Percentiles rank a stretch among this genome's conserved stretches.
Conservation (phyloP, 2,797 vertebrate species). For the Lacerta agilis region DNA sequence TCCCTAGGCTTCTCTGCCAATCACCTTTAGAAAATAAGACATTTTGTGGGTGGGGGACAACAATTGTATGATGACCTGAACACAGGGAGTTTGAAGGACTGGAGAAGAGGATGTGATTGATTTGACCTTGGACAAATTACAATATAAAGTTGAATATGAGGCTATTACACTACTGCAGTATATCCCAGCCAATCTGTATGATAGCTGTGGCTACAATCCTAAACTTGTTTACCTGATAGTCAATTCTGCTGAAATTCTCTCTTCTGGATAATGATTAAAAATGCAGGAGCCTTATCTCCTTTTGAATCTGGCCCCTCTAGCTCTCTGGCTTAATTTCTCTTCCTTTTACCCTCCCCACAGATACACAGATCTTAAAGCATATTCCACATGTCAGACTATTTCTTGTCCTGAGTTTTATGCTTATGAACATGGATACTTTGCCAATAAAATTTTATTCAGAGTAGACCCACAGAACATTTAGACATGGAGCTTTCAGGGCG, state of each 20-base stretch:
- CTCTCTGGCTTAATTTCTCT: background rate
- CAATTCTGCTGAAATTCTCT: background rate
- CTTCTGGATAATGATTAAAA: background rate
- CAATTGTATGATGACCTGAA: slow-evolving; percentile 27
- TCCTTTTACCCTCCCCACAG: background rate
- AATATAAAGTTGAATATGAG: slow-evolving; percentile 48
- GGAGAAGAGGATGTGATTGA: slow-evolving; percentile 32
- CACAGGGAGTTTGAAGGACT: slow-evolving; percentile 17
- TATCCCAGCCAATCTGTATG: slow-evolving; percentile 1
- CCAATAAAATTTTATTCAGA: no score
- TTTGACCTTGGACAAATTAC: slow-evolving; percentile 52
- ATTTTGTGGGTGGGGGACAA: background rate
- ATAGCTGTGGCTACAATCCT: slow-evolving; percentile 11
- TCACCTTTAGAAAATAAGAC: slow-evolving; percentile 46
- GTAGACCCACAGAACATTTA: no score
- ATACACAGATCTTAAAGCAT: background rate
- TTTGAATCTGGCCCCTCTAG: background rate
- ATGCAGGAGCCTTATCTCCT: background rate
- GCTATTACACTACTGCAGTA: background rate
- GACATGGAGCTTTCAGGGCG: no score
- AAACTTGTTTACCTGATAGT: background rate
- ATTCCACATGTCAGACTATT: background rate
- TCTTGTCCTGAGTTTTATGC: background rate
- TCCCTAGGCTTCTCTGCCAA: slow-evolving; percentile 25
- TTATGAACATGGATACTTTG: background rate